Evolutionary conservation across 1,140 invertebrate genomes (phyloP), one percentile per base, ranked within the genome.

Genomic region (Streblospio benedicti): DNA sequence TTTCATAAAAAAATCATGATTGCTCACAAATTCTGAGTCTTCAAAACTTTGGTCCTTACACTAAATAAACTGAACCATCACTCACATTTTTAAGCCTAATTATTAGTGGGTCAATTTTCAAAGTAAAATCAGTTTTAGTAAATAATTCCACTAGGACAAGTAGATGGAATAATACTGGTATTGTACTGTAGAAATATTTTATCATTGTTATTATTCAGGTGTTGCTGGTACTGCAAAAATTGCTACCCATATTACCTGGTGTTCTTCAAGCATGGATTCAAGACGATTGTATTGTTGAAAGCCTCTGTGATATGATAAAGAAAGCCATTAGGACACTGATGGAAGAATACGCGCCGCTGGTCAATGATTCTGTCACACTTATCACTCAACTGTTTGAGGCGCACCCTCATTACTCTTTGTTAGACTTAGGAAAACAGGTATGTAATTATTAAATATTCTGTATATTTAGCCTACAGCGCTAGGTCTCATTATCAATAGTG

Each of bases 341-440:
- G 71, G 82, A 83, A 61, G 85, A 85, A 53, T 84, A 83, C 60
- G 76, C 80, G 43, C 82, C 83, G 0, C 75, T 88, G 54, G 70
- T 87, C 25, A 77, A 81, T 43, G 83, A 86, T 60, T 80, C 89
- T n/a, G 79, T 85, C 2, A 75, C 84, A 43, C 81, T 93, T n/a
- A 76, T 88, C 1, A 73, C 84, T 2, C 78, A 82, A 27, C 84
- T 86, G 1, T 89, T 90, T 69, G 81, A 84, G 59, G 80, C 79
- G 2, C 80, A 81, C 47, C 87, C 87, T 1, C 86, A 87, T 68
- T 78, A 83, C 0, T 77, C 82, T 0, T 84, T 88, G 0, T 68
- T 93, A 16, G 83, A 87, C 65, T 81, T 91, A 6, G 79, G 85
- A 2, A 86, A 85, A 81, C 83, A 86, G 66, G 86, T 88, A 70